Percentiles rank a stretch among this genome's conserved stretches.
These are phyloP conservation scores for Prochilodus magdalenae DNA, from an alignment of 2,113 vertebrate genomes.

Conservation along the genomic window DNA sequence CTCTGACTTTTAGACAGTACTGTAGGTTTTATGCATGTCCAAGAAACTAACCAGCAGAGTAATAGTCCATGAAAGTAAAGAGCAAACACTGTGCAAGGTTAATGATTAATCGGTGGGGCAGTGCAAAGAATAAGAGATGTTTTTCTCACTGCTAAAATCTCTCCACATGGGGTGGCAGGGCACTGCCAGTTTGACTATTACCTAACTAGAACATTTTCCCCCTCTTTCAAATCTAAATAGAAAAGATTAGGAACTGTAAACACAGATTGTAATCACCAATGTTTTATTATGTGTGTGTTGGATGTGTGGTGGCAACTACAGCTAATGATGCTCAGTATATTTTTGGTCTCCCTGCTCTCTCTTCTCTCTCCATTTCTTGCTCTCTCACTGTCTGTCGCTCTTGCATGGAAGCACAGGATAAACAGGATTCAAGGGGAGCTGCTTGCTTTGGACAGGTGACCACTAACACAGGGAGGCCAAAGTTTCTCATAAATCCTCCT, in stretches of 20 bases:
- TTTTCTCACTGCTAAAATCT: not conserved
- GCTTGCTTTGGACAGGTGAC: slow-evolving; percentile 57
- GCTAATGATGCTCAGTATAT: slow-evolving; percentile 17
- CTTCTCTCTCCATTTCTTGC: too few species aligned
- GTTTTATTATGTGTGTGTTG: slow-evolving; percentile 36
- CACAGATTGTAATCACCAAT: slow-evolving; percentile 14
- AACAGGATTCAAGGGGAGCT: slow-evolving; percentile 51
- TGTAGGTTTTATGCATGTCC: not conserved
- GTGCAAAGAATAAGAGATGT: slow-evolving; percentile 5
- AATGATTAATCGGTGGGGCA: slow-evolving; percentile 28
- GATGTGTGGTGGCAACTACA: slow-evolving; percentile 17
- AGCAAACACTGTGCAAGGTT: slow-evolving; percentile 30
- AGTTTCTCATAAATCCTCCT: slow-evolving; percentile 40
- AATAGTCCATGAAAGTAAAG: slow-evolving; percentile 24
- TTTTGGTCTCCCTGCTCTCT: slow-evolving; percentile 2
- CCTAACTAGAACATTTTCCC: not conserved
- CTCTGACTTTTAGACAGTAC: not conserved
- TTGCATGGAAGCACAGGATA: slow-evolving; percentile 45
- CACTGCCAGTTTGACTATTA: not conserved
- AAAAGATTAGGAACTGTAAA: not conserved
- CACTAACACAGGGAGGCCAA: slow-evolving; percentile 36
- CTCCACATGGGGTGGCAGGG: not conserved
- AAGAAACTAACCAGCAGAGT: not conserved
- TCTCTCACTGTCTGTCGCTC: slow-evolving; percentile 2
- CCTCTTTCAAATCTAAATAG: not conserved